Evolutionary conservation across 35 echinoderm and acorn worm species (phyloP).

Genomic region (Eucidaris tribuloides): DNA sequence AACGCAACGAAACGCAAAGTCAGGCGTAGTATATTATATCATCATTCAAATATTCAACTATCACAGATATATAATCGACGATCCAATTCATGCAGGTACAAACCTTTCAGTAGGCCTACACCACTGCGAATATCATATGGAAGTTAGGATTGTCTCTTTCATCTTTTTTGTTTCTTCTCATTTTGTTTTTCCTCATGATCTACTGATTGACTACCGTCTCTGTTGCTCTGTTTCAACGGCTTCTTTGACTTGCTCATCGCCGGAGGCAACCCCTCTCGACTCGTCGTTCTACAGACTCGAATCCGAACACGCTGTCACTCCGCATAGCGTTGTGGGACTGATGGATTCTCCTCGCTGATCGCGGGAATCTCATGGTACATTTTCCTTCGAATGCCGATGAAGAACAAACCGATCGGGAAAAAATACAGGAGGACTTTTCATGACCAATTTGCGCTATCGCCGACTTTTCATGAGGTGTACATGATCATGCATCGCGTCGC

Average conservation of each 20-base stretch:
- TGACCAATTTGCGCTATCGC: slow-evolving; percentile 66
- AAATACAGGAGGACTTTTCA: slow-evolving; percentile 19
- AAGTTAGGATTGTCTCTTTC: no score
- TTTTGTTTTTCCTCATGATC: no score
- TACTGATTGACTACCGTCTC: slow-evolving; percentile 7
- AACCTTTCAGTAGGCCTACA: no score
- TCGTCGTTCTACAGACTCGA: slow-evolving; percentile 34
- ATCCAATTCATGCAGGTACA: no score
- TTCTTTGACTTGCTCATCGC: neutral
- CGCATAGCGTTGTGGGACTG: slow-evolving; percentile 67
- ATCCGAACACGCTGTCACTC: slow-evolving; percentile 28
- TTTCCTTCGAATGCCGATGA: slow-evolving; percentile 2
- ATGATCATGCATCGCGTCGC: slow-evolving; percentile 58
- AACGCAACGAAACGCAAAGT: no score
- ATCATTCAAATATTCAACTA: no score
- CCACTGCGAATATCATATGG: no score
- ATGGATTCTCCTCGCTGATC: slow-evolving; percentile 58
- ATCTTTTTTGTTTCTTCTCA: no score
- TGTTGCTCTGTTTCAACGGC: slow-evolving; percentile 38
- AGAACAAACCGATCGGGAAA: neutral
- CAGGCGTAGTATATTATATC: no score
- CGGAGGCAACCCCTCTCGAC: slow-evolving; percentile 12
- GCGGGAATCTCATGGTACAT: slow-evolving; percentile 64
- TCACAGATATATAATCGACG: no score
- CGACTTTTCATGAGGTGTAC: slow-evolving; percentile 80